Evolutionary conservation across 2,113 vertebrate genomes (phyloP).

Genomic region (Maccullochella peelii): DNA sequence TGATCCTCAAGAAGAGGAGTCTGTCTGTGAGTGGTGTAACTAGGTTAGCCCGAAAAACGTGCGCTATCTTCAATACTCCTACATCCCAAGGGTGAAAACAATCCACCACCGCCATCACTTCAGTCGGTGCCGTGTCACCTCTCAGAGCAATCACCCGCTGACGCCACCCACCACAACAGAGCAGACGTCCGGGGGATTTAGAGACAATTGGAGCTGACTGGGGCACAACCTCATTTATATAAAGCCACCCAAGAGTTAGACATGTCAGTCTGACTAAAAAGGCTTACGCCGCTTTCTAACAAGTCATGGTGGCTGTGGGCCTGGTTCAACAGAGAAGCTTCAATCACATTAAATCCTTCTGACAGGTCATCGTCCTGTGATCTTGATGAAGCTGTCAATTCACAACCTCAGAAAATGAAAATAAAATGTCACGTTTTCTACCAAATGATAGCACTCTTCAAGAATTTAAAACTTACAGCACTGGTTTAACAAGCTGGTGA

Average conservation of each 20-base stretch:
- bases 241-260: slow-evolving; percentile 74
- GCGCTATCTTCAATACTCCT: slow-evolving; percentile 47
- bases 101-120: slow-evolving; percentile 36
- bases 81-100: slow-evolving; percentile 44
- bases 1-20: slow-evolving; percentile 41
- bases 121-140: slow-evolving; percentile 31
- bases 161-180: slow-evolving; percentile 45
- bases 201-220: slow-evolving; percentile 79
- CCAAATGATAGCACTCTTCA: slow-evolving; percentile 12
- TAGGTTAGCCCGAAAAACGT: slow-evolving; percentile 34
- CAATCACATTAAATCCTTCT: slow-evolving; percentile 54
- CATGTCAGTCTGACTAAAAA: slow-evolving; percentile 71
- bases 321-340: slow-evolving; percentile 28
- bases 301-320: slow-evolving; percentile 38
- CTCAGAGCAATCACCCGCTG: slow-evolving; percentile 49
- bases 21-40: slow-evolving; percentile 20
- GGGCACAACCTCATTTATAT: slow-evolving; percentile 77
- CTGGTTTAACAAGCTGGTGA: slow-evolving; percentile 42
- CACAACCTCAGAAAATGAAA: slow-evolving; percentile 26
- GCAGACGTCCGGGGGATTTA: slow-evolving; percentile 63
- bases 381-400: slow-evolving; percentile 50
- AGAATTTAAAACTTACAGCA: slow-evolving; percentile 1
- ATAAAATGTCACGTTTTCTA: slow-evolving; percentile 30
- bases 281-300: slow-evolving; percentile 57
- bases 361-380: slow-evolving; percentile 52